A percentile compares a stretch with the other conserved stretches of the same genome.
phyloP scores from a whole-genome alignment of 2,797 vertebrate species.

The Platyrinchus mystaceus region DNA sequence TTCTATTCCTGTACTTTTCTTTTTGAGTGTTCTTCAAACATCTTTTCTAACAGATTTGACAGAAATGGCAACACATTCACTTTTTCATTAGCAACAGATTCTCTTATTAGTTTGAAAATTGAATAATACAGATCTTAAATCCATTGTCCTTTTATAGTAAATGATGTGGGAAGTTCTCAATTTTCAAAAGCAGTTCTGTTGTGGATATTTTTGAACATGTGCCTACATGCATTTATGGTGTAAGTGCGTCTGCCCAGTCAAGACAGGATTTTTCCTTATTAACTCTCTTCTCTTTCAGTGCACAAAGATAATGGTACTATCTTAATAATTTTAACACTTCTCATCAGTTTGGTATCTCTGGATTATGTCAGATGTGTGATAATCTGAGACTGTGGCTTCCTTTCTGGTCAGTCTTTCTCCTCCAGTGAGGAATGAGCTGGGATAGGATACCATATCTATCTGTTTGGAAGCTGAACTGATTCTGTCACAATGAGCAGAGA shows the following conservation, averaged over 20 bases:
- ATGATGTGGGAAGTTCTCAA: not conserved
- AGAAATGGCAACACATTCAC: not conserved
- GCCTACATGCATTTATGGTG: not conserved
- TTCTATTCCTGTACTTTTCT: not conserved
- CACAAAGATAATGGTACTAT: not conserved
- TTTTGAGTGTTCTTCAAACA: not conserved
- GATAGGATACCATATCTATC: not conserved
- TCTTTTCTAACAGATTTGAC: not conserved
- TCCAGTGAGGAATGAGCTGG: not conserved
- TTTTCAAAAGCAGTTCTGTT: not conserved
- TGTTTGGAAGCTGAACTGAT: not conserved
- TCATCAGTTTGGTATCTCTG: not conserved
- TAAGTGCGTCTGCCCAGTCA: not conserved
- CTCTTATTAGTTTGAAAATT: not conserved
- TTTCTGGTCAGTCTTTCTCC: not conserved
- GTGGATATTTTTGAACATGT: not conserved
- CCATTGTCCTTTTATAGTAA: slow-evolving; percentile 12
- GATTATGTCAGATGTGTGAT: not conserved
- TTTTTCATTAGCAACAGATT: slow-evolving; percentile 46
- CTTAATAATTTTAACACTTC: not conserved
- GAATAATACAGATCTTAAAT: not conserved
- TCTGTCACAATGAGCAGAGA: not conserved
- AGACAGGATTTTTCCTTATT: not conserved
- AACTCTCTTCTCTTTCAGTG: not conserved
- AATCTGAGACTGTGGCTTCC: not conserved